Conservation (phyloP, 1,140 invertebrate species). For the Limonius californicus region DNA sequence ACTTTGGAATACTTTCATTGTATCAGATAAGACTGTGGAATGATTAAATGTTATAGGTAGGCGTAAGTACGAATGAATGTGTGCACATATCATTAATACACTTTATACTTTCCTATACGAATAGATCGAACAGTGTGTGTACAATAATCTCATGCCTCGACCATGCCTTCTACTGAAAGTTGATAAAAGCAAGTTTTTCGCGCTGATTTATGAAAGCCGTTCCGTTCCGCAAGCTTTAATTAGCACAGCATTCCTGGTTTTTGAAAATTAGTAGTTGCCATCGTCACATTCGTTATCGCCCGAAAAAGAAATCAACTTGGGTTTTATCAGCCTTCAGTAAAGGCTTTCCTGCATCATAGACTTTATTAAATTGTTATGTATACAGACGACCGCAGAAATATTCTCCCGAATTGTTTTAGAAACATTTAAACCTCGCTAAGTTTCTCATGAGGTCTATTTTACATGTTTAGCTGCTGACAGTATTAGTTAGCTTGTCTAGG, state of each 20-base stretch:
- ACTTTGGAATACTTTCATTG: neutral
- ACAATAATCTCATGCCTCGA: conserved; percentile 40
- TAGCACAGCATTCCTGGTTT: neutral
- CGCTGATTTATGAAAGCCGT: neutral
- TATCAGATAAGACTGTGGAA: conserved; percentile 7
- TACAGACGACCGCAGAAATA: conserved; percentile 23
- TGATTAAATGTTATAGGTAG: conserved; percentile 2
- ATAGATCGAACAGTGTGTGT: conserved; percentile 29
- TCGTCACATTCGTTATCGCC: neutral
- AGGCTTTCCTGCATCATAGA: conserved; percentile 28
- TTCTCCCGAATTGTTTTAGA: conserved; percentile 3
- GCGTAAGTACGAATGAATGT: conserved; percentile 24
- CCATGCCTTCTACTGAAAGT: conserved; percentile 26
- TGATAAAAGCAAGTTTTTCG: neutral
- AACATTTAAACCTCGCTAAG: neutral
- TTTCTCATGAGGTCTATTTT: too few species aligned
- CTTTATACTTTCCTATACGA: conserved; percentile 43
- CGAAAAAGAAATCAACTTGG: neutral
- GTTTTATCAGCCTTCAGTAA: neutral
- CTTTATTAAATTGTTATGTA: conserved; percentile 40
- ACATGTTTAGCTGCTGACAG: too few species aligned
- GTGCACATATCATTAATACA: conserved; percentile 44
- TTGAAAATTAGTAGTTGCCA: neutral
- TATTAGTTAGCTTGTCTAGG: too few species aligned
- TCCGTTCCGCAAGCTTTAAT: neutral